A percentile compares a stretch with the other conserved stretches of the same genome.
Evolutionary conservation across 2,113 vertebrate species (phyloP).

Genomic region (Ophthalmolycus amberensis): DNA sequence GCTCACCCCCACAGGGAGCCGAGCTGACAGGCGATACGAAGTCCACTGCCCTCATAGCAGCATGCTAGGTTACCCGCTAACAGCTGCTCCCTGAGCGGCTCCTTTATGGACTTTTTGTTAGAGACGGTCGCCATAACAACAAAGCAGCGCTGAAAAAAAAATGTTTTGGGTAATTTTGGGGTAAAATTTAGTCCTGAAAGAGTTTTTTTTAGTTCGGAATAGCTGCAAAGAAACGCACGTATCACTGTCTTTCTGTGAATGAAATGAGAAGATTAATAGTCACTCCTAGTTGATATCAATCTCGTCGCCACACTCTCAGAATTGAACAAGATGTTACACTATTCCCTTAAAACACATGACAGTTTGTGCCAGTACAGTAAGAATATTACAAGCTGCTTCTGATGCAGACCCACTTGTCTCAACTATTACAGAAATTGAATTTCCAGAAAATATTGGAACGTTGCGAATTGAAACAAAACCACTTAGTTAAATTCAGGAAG

Average conservation of each 20-base stretch:
- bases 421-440: background rate
- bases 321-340: background rate
- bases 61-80: constrained; percentile 56
- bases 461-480: too few relatives aligned
- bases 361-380: background rate
- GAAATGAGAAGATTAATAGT: background rate
- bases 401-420: background rate
- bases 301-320: background rate
- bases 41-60: constrained; percentile 37
- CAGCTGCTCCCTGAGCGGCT: constrained; percentile 37
- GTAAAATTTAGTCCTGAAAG: background rate
- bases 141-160: background rate
- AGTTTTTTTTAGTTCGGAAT: background rate
- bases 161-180: background rate
- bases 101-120: constrained; percentile 42
- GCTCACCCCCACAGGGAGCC: constrained; percentile 50
- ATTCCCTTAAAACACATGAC: background rate
- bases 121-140: constrained; percentile 20
- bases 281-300: background rate
- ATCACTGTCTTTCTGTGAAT: background rate
- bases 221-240: background rate
- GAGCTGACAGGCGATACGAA: constrained; percentile 59
- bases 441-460: background rate
- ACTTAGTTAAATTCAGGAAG: too few relatives aligned
- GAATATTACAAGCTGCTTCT: background rate